phyloP scores from a whole-genome alignment of 2,888 invertebrate genomes.

The Protonemura montana region DNA sequence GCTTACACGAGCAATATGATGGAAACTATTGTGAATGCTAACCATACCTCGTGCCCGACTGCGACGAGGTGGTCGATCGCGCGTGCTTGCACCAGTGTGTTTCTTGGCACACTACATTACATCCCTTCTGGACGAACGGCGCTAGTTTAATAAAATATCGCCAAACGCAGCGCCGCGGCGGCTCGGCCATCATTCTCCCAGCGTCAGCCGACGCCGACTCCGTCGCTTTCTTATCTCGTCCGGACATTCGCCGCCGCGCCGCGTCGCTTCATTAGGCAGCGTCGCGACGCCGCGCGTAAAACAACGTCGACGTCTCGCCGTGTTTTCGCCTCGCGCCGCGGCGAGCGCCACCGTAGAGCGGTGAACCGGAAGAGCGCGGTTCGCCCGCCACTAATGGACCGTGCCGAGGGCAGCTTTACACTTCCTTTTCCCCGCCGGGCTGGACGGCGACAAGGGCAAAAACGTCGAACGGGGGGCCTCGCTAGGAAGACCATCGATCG shows the following conservation, averaged over 20 bases:
- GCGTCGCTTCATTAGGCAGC: slow-evolving; percentile 48
- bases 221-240: slow-evolving; percentile 43
- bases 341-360: neutral
- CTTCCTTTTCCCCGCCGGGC: neutral
- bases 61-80: neutral
- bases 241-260: slow-evolving; percentile 45
- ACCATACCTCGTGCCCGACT: neutral
- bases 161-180: neutral
- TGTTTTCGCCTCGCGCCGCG: slow-evolving; percentile 14
- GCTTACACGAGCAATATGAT: slow-evolving; percentile 2
- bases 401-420: neutral
- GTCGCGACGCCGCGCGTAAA: slow-evolving; percentile 34
- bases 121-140: neutral
- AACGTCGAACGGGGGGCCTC: too few species aligned
- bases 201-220: neutral
- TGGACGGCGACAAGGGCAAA: too few species aligned
- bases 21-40: neutral
- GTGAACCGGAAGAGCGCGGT: neutral
- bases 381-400: neutral
- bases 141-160: slow-evolving; percentile 1
- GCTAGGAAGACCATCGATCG: too few species aligned
- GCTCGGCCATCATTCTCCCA: slow-evolving; percentile 13
- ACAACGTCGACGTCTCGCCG: slow-evolving; percentile 19
- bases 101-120: slow-evolving; percentile 13
- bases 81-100: neutral